Conservation (phyloP, 2,113 vertebrate genomes). For the Axis porcinus region DNA sequence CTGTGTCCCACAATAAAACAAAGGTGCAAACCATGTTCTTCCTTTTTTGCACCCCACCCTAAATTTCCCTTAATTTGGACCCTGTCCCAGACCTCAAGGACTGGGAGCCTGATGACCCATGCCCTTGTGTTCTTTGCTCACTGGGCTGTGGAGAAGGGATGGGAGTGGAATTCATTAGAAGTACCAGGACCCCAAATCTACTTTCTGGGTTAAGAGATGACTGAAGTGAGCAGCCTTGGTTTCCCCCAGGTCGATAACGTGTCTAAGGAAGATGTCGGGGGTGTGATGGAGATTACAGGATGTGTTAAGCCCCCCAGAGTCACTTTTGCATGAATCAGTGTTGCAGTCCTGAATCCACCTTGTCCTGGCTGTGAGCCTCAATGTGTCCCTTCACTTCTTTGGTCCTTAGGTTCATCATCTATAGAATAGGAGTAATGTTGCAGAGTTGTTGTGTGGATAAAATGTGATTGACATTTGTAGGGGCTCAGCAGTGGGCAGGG, state of each 20-base stretch:
- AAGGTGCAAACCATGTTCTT: neutral
- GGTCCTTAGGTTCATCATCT: neutral
- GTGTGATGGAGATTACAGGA: neutral
- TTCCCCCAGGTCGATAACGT: neutral
- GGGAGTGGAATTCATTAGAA: neutral
- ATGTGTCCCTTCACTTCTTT: neutral
- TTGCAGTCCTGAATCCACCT: neutral
- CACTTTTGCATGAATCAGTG: neutral
- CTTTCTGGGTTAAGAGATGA: neutral
- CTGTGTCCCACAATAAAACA: neutral
- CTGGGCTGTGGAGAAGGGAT: neutral
- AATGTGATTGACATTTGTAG: neutral
- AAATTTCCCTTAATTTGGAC: neutral
- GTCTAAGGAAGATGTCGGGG: neutral
- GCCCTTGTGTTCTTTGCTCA: neutral
- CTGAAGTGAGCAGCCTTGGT: neutral
- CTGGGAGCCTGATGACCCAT: neutral
- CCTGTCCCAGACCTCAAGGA: neutral
- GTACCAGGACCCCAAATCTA: neutral
- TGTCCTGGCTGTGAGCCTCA: neutral
- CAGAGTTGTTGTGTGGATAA: neutral
- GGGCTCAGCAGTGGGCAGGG: neutral
- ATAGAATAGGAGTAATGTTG: neutral
- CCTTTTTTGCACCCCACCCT: rapidly evolving
- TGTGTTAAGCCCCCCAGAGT: neutral